Evolutionary conservation across 2,888 invertebrate species (phyloP).

Genomic region (Drosophila merina): DNA sequence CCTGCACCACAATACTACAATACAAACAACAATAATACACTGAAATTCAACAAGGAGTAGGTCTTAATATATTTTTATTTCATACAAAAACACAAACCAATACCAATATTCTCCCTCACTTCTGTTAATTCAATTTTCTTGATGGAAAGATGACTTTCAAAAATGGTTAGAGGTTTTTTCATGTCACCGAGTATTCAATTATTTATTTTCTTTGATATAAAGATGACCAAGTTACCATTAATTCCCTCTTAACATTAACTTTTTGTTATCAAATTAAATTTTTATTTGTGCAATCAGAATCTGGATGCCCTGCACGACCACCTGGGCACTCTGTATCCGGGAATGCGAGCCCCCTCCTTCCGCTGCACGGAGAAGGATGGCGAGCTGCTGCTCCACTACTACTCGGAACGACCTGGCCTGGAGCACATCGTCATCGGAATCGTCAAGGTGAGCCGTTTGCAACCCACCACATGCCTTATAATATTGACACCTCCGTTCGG

Average conservation of each 20-base stretch:
- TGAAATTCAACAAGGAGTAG: neutral
- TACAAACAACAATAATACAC: slow-evolving; percentile 42
- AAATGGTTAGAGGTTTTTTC: neutral
- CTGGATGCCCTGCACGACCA: slow-evolving; percentile 98
- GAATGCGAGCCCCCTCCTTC: slow-evolving; percentile 97
- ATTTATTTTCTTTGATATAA: neutral
- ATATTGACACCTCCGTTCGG: slow-evolving; percentile 13
- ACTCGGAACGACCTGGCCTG: slow-evolving; percentile 96
- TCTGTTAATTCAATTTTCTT: neutral
- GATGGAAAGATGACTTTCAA: neutral
- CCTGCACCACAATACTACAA: slow-evolving; percentile 30
- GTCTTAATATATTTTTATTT: neutral
- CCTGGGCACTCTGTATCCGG: slow-evolving; percentile 96
- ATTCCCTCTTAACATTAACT: too few relatives aligned
- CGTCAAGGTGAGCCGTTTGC: slow-evolving; percentile 89
- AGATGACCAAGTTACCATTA: too few relatives aligned
- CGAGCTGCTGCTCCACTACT: slow-evolving; percentile 95
- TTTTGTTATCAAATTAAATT: neutral
- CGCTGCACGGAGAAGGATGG: slow-evolving; percentile 97
- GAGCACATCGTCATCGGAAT: slow-evolving; percentile 99
- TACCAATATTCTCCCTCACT: too few relatives aligned
- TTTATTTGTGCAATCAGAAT: slow-evolving; percentile 87
- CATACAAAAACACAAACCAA: too few relatives aligned
- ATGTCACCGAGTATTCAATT: neutral
- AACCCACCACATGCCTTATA: neutral